Conservation (phyloP, 2,113 vertebrate species). For the Antennarius striatus region DNA sequence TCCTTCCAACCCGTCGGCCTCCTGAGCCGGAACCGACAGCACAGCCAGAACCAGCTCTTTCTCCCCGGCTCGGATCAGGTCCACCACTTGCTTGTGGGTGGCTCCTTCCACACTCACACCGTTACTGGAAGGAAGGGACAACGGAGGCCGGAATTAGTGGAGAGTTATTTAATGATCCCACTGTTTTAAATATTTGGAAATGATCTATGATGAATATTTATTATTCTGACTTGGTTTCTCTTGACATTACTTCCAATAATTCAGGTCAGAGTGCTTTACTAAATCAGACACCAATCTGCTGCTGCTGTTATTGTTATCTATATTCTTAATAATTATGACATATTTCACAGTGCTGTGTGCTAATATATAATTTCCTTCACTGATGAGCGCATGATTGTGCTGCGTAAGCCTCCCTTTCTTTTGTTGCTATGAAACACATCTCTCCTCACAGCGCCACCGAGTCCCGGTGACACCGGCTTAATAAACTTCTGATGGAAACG, state of each 20-base stretch:
- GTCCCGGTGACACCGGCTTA: too few relatives aligned
- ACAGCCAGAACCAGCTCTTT: slow-evolving; percentile 93
- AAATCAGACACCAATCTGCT: too few relatives aligned
- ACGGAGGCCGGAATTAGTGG: background rate
- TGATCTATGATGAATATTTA: too few relatives aligned
- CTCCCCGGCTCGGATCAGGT: slow-evolving; percentile 94
- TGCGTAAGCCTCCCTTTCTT: slow-evolving; percentile 40
- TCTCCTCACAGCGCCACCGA: too few relatives aligned
- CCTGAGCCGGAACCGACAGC: slow-evolving; percentile 91
- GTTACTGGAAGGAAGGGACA: slow-evolving; percentile 78
- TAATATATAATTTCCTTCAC: too few relatives aligned
- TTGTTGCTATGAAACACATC: slow-evolving; percentile 38
- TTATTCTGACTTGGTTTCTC: too few relatives aligned
- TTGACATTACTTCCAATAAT: too few relatives aligned
- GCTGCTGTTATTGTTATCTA: too few relatives aligned
- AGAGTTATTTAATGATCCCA: rapidly evolving
- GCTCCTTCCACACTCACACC: slow-evolving; percentile 95
- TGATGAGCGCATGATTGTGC: slow-evolving; percentile 28
- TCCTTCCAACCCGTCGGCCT: slow-evolving; percentile 90
- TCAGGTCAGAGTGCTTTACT: too few relatives aligned
- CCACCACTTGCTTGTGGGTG: slow-evolving; percentile 98
- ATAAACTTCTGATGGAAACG: background rate
- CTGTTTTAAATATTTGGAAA: background rate
- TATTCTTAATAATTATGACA: too few relatives aligned
- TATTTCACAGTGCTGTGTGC: too few relatives aligned